Evolutionary conservation across 1,140 invertebrate genomes (phyloP).

Genomic region (Varroa destructor): DNA sequence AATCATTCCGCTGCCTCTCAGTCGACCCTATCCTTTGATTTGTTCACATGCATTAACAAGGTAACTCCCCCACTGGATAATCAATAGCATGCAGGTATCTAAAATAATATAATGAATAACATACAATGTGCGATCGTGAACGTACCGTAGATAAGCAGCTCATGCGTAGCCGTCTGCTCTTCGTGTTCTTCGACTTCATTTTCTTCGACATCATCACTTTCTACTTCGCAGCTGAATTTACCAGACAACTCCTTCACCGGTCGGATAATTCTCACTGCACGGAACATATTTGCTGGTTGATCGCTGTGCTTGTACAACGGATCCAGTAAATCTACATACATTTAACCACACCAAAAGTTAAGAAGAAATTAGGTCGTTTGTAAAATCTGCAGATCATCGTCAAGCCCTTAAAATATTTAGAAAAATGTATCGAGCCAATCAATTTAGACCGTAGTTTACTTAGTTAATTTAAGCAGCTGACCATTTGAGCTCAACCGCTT

Average conservation of each 20-base stretch:
- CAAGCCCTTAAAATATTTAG: too few species aligned
- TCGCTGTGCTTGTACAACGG: slow-evolving; percentile 17
- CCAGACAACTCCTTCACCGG: slow-evolving; percentile 23
- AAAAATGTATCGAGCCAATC: too few species aligned
- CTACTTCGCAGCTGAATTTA: slow-evolving; percentile 8
- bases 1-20: too few species aligned
- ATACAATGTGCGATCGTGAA: not conserved
- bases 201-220: not conserved
- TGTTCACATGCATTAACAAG: too few species aligned
- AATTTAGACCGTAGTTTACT: too few species aligned
- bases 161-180: not conserved
- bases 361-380: too few species aligned
- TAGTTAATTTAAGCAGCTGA: too few species aligned
- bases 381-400: too few species aligned
- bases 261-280: slow-evolving; percentile 12
- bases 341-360: too few species aligned
- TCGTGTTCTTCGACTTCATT: not conserved
- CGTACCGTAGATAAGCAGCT: slow-evolving; percentile 17
- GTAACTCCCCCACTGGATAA: not conserved
- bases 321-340: not conserved
- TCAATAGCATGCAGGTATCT: not conserved
- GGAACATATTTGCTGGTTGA: not conserved
- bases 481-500: too few species aligned
- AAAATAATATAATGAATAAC: not conserved
- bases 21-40: too few species aligned